phyloP scores from a whole-genome alignment of 1,140 invertebrate species.

The Drosophila nigromelanica region DNA sequence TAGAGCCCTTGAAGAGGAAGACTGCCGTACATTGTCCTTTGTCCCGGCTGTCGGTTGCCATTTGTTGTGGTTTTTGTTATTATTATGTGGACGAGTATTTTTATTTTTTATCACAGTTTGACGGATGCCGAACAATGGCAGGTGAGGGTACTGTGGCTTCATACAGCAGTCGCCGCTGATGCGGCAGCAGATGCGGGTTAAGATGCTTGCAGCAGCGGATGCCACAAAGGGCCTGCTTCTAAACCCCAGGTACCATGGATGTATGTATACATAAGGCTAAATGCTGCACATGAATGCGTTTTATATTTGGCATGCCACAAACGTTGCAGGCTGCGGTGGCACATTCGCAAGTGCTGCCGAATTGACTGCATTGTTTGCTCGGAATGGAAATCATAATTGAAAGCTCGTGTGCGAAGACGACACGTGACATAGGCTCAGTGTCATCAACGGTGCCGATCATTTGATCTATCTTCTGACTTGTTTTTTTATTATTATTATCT shows the following conservation, averaged over 20 bases:
- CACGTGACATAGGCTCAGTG: background rate
- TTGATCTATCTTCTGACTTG: too few species aligned
- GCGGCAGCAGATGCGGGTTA: slow-evolving; percentile 10
- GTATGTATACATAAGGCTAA: background rate
- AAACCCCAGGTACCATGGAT: slow-evolving; percentile 12
- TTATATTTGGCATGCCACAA: slow-evolving; percentile 23
- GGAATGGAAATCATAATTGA: slow-evolving; percentile 10
- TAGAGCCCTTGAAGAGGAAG: background rate
- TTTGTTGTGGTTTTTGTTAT: slow-evolving; percentile 26
- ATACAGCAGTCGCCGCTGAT: background rate
- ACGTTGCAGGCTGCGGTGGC: background rate
- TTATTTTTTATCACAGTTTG: slow-evolving; percentile 14
- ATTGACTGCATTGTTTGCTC: background rate
- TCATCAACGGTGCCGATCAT: too few species aligned
- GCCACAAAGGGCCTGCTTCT: slow-evolving; percentile 3
- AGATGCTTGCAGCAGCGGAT: background rate
- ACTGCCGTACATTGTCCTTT: background rate
- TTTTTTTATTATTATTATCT: too few species aligned
- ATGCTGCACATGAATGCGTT: background rate
- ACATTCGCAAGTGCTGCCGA: background rate
- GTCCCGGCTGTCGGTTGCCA: background rate
- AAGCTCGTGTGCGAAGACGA: background rate
- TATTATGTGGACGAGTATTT: slow-evolving; percentile 31
- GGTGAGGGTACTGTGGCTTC: background rate
- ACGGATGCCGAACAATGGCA: background rate